A percentile compares a stretch with the other conserved stretches of the same genome.
Evolutionary conservation across 64 coral and sea anemone genomes (phyloP).

Genomic region (Trachythela sp.): DNA sequence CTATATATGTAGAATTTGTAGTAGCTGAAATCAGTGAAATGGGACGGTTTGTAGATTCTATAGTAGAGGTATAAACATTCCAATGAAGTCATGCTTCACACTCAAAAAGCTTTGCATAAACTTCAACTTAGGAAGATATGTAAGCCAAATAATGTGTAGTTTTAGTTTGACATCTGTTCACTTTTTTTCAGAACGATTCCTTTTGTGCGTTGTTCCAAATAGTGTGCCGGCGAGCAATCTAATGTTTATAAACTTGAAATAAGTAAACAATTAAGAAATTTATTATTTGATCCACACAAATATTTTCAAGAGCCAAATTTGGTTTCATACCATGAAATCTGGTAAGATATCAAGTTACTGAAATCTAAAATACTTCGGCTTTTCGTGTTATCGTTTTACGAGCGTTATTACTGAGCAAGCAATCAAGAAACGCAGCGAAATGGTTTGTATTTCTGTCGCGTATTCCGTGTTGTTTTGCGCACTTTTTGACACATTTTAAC

Average conservation of each 20-base stretch:
- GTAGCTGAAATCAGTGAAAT: too few relatives aligned
- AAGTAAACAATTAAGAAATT: neutral
- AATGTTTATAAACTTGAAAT: too few relatives aligned
- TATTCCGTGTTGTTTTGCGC: neutral
- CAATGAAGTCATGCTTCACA: neutral
- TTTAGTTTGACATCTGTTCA: too few relatives aligned
- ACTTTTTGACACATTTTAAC: neutral
- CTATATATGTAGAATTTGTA: too few relatives aligned
- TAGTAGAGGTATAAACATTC: too few relatives aligned
- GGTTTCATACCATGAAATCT: slow-evolving; percentile 1
- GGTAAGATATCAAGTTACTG: neutral
- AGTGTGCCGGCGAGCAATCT: too few relatives aligned
- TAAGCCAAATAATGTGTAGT: too few relatives aligned
- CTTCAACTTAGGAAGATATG: too few relatives aligned
- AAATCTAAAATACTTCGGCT: neutral
- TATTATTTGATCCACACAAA: neutral
- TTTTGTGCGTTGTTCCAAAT: too few relatives aligned
- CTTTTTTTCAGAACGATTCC: too few relatives aligned
- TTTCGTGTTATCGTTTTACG: neutral
- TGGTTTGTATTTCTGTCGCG: slow-evolving; percentile 14
- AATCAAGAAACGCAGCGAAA: slow-evolving; percentile 8
- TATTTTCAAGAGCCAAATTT: neutral
- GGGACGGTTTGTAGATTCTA: too few relatives aligned
- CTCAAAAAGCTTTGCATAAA: too few relatives aligned
- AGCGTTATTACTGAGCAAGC: neutral